Percentiles rank a stretch among this genome's conserved stretches.
phyloP scores from a whole-genome alignment of 2,113 vertebrate genomes.

The Odontesthes bonariensis region DNA sequence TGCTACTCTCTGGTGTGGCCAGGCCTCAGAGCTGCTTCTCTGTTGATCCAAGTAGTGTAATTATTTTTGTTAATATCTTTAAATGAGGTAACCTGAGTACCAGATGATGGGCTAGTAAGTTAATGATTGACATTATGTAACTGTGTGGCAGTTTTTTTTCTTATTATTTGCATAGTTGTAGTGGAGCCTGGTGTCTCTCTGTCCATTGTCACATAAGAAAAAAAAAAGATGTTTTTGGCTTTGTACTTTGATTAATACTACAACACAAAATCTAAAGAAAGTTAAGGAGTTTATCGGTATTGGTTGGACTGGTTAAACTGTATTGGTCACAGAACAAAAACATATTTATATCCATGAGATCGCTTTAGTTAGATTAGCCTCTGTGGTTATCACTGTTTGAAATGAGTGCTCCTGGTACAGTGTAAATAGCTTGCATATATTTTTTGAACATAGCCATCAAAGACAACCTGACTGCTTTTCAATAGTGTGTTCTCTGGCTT shows the following conservation, averaged over 20 bases:
- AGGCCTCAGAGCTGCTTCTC: constrained; percentile 32
- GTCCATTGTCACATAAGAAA: constrained; percentile 41
- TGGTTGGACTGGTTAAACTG: constrained; percentile 22
- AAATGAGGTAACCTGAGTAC: constrained; percentile 45
- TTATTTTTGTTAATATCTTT: constrained; percentile 33
- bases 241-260: constrained; percentile 43
- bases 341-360: constrained; percentile 50
- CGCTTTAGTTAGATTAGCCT: constrained; percentile 39
- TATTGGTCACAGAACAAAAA: constrained; percentile 42
- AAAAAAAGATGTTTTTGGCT: constrained; percentile 35
- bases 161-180: constrained; percentile 44
- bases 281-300: constrained; percentile 5
- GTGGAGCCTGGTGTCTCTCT: constrained; percentile 43
- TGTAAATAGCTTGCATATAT: constrained; percentile 84
- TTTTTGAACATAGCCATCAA: constrained; percentile 80
- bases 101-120: constrained; percentile 29
- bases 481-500: constrained; percentile 81
- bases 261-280: constrained; percentile 47
- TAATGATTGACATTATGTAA: constrained; percentile 39
- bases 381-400: constrained; percentile 49
- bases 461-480: constrained; percentile 72
- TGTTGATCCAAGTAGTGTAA: constrained; percentile 50
- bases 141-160: constrained; percentile 35
- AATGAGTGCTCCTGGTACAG: constrained; percentile 44
- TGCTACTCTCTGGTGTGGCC: constrained; percentile 40